A percentile compares a stretch with the other conserved stretches of the same genome.
phyloP scores from a whole-genome alignment of 2,797 vertebrate genomes.

The Dallia pectoralis region DNA sequence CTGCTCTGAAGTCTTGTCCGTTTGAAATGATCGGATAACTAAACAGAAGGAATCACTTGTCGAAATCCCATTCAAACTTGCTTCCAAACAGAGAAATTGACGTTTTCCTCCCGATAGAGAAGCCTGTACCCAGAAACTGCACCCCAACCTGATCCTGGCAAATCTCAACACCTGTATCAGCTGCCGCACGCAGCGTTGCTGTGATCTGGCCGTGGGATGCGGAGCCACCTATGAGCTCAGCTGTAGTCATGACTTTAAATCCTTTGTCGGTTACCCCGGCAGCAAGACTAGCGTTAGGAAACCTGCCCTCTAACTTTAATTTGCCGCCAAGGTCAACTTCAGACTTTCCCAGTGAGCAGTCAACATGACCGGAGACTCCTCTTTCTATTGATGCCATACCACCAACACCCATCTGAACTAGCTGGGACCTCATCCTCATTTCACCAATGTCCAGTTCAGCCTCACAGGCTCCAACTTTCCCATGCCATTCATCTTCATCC shows the following conservation, averaged over 20 bases:
- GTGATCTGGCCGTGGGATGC: background rate
- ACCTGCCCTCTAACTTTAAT: background rate
- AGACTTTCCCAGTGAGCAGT: background rate
- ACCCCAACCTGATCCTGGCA: background rate
- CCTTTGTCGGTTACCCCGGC: background rate
- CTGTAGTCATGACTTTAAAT: slow-evolving; percentile 1
- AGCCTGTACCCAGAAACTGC: background rate
- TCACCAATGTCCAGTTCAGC: background rate
- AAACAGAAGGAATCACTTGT: background rate
- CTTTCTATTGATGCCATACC: background rate
- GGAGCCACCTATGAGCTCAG: background rate
- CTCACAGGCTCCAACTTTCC: background rate
- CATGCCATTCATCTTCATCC: background rate
- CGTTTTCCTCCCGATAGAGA: background rate
- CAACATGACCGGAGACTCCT: background rate
- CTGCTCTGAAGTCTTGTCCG: background rate
- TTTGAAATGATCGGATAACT: background rate
- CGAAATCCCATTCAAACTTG: background rate
- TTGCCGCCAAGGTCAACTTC: background rate
- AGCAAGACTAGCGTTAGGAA: background rate
- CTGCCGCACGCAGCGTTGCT: background rate
- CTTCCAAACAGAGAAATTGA: background rate
- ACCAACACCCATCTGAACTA: background rate
- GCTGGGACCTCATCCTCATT: background rate
- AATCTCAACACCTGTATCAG: background rate